Evolutionary conservation across 2,888 invertebrate species (phyloP).

Genomic region (Synanthedon myopaeformis): DNA sequence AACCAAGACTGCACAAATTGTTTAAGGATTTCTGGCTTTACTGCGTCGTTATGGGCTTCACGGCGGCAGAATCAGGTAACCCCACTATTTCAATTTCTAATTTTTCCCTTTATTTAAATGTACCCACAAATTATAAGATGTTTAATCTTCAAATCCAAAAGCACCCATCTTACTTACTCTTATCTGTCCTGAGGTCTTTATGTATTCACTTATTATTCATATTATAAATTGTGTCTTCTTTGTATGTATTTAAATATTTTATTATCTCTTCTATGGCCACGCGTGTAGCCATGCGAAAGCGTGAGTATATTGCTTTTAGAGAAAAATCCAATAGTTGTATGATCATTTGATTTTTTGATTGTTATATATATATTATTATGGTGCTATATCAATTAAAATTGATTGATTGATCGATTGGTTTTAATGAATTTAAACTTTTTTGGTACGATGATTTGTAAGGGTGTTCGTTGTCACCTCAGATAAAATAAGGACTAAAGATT

Average conservation of each 20-base stretch:
- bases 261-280: conserved; percentile 64
- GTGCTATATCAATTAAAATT: conserved; percentile 17
- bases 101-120: background rate
- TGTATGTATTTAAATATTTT: conserved; percentile 42
- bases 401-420: too few relatives aligned
- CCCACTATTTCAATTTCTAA: conserved; percentile 1
- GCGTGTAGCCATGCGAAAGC: conserved; percentile 68
- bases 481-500: too few relatives aligned
- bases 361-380: conserved; percentile 14
- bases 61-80: conserved; percentile 80
- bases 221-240: background rate
- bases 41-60: conserved; percentile 98
- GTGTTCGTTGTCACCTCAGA: too few relatives aligned
- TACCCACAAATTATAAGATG: background rate
- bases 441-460: too few relatives aligned
- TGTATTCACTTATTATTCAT: background rate
- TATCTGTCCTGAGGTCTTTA: background rate
- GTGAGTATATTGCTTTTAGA: conserved; percentile 66
- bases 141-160: background rate
- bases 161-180: background rate
- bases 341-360: conserved; percentile 32
- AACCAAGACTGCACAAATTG: conserved; percentile 92
- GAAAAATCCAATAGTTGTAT: conserved; percentile 26
- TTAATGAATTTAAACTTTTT: too few relatives aligned
- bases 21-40: conserved; percentile 99